phyloP scores from a whole-genome alignment of 2,797 vertebrate species.

The Nannoperca obscura region DNA sequence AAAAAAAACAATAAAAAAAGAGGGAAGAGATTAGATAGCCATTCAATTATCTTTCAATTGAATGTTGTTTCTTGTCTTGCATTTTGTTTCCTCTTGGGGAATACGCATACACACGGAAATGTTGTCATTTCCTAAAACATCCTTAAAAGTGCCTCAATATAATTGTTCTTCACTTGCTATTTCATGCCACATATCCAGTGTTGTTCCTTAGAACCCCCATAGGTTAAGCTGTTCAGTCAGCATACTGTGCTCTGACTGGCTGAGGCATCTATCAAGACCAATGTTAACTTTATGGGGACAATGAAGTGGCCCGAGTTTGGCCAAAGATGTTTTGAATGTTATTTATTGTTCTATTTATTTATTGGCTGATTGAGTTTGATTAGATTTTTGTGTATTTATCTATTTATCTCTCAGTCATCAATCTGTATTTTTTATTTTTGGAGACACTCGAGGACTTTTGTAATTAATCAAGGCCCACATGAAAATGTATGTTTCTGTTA shows the following conservation, averaged over 20 bases:
- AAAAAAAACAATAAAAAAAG: neutral
- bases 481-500: slow-evolving; percentile 79
- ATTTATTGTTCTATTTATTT: slow-evolving; percentile 89
- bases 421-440: slow-evolving; percentile 83
- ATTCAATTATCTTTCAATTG: slow-evolving; percentile 67
- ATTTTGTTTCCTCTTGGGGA: slow-evolving; percentile 64
- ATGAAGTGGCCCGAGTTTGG: slow-evolving; percentile 77
- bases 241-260: slow-evolving; percentile 44
- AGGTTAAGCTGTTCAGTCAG: slow-evolving; percentile 47
- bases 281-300: slow-evolving; percentile 59
- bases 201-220: slow-evolving; percentile 50
- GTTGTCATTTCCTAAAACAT: slow-evolving; percentile 82
- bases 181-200: slow-evolving; percentile 69
- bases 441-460: slow-evolving; percentile 84
- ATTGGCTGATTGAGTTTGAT: slow-evolving; percentile 77
- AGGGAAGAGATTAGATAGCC: slow-evolving; percentile 55
- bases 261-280: slow-evolving; percentile 49
- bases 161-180: slow-evolving; percentile 79
- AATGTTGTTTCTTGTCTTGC: slow-evolving; percentile 69
- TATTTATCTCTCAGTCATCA: slow-evolving; percentile 85
- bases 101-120: slow-evolving; percentile 69
- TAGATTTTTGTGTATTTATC: slow-evolving; percentile 83
- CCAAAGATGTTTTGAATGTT: slow-evolving; percentile 87
- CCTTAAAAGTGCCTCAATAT: slow-evolving; percentile 89
- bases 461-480: slow-evolving; percentile 83